Percentiles rank a stretch among this genome's conserved stretches.
Conservation (phyloP, 1,140 invertebrate genomes). For the Pissodes strobi region DNA sequence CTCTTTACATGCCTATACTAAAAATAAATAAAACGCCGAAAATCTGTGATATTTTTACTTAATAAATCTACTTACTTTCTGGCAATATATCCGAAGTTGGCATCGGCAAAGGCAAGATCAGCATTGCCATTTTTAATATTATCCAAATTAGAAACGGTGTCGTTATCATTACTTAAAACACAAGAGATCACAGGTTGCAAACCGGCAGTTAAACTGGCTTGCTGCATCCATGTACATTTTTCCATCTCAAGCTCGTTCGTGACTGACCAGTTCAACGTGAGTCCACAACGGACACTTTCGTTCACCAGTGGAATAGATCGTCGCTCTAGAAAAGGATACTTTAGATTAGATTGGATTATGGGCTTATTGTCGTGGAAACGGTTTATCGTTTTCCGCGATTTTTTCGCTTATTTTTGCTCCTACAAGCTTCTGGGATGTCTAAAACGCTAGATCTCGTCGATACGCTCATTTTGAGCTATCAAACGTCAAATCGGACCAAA, state of each 20-base stretch:
- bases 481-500: too few species aligned
- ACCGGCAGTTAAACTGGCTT: conserved; percentile 60
- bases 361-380: too few species aligned
- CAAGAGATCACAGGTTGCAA: conserved; percentile 61
- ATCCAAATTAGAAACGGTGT: conserved; percentile 64
- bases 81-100: conserved; percentile 72
- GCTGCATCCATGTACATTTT: conserved; percentile 66
- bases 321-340: conserved; percentile 27
- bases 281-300: conserved; percentile 55
- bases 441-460: too few species aligned
- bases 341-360: too few species aligned
- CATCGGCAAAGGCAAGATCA: conserved; percentile 71
- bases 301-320: conserved; percentile 25
- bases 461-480: too few species aligned
- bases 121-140: conserved; percentile 62
- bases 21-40: too few species aligned
- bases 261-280: conserved; percentile 64
- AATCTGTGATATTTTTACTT: too few species aligned
- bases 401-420: too few species aligned
- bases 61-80: conserved; percentile 56
- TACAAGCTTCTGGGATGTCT: too few species aligned
- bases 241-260: conserved; percentile 57
- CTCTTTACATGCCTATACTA: too few species aligned
- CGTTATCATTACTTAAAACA: conserved; percentile 27
- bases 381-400: too few species aligned